Percentiles rank a stretch among this genome's conserved stretches.
Conservation (phyloP, 2,888 invertebrate species). For the Halictus ligatus region DNA sequence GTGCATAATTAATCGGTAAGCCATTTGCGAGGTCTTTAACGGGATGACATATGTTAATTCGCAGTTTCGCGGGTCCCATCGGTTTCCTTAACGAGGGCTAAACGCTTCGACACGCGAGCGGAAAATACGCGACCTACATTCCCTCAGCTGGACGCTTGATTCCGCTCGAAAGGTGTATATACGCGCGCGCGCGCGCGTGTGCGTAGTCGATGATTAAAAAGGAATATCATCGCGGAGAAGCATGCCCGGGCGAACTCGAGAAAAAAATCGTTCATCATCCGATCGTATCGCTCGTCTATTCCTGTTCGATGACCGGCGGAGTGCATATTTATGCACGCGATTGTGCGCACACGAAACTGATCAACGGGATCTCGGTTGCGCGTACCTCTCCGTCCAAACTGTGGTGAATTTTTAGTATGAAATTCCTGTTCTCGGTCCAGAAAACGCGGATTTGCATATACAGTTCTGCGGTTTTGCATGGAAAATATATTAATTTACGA, state of each 20-base stretch:
- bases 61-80: constrained; percentile 6
- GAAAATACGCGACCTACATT: not conserved
- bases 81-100: constrained; percentile 9
- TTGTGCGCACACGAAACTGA: not conserved
- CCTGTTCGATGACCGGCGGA: not conserved
- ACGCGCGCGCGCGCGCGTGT: no score
- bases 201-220: not conserved
- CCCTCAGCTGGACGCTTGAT: constrained; percentile 10
- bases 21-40: constrained; percentile 12
- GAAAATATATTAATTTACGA: constrained; percentile 4
- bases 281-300: not conserved
- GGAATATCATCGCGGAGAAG: not conserved
- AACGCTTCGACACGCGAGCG: not conserved
- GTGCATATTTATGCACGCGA: not conserved
- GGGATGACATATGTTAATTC: constrained; percentile 21
- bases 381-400: not conserved
- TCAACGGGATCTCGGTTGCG: not conserved
- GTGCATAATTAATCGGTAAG: constrained; percentile 18
- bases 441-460: not conserved
- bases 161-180: not conserved
- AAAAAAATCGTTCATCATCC: not conserved
- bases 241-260: not conserved
- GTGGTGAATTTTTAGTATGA: not conserved
- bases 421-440: constrained; percentile 13
- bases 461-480: not conserved